Evolutionary conservation across 2,113 vertebrate species (phyloP), one percentile per base, ranked within the genome.

Genomic region (Seriola quinqueradiata): DNA sequence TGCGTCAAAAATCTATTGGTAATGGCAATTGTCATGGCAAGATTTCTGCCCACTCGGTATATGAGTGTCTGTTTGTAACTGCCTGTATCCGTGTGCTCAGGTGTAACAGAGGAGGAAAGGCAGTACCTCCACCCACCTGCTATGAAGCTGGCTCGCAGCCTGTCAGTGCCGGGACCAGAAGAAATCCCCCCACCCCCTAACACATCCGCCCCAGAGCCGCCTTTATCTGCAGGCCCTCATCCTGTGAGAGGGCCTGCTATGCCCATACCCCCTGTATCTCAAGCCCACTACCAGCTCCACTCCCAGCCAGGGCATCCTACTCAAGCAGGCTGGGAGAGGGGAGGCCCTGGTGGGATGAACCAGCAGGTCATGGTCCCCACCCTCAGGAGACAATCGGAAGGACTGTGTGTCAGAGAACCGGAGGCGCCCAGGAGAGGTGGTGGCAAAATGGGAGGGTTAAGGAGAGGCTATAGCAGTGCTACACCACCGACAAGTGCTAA

Each of bases 1-100:
- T 96, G 89, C 95, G 97, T 7, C 97, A 98, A 80, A 98, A 97
- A 90, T 98, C 97, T 11, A 97, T 98, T 17, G 97, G 97, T 98
- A 95, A 93, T 1, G 82, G 6, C 21, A 52, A n/a, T 72, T 67
- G 3, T 70, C 48, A 40, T 44, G 21, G 10, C 68, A 19, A 61
- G 1, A 61, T 63, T 75, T 75, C 13, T 81, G 14, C 25, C 23
- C 25, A 25, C 21, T 77, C 21, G 63, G 28, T 48, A 32, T 58
- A 25, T 38, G 11, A 12, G 44, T 28, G 38, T 42, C 5, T 80
- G 58, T 68, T 61, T 64, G 19, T 88, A 69, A 81, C 52, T 60
- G 10, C 19, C 2, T 87, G 9, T 89, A 9, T 87, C 34, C 48
- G 61, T 77, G 7, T 84, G 63, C 70, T 67, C 89, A 98, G 97